Percentiles rank a stretch among this genome's conserved stretches.
These are phyloP conservation scores for Montifringilla adamsi DNA, from an alignment of 2,113 vertebrate species.

Conservation along the genomic window DNA sequence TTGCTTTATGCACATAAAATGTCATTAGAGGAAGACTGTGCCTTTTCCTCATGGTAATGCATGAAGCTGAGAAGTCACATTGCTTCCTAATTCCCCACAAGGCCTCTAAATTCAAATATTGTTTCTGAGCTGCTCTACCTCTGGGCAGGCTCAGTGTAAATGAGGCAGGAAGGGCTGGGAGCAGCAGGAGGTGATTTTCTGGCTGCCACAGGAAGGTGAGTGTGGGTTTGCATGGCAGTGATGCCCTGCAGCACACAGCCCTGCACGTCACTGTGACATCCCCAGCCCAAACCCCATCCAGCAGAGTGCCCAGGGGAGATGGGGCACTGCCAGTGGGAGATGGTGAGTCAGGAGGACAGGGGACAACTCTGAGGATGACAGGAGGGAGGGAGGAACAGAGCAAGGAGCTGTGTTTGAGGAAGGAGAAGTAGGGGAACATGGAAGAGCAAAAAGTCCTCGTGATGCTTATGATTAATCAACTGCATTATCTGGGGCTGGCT, in stretches of 20 bases:
- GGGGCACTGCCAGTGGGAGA: neutral
- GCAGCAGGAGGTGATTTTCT: neutral
- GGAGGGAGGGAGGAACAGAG: neutral
- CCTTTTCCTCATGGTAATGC: neutral
- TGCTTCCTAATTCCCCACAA: neutral
- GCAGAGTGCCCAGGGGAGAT: rapidly evolving
- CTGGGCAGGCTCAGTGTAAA: neutral
- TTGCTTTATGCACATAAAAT: neutral
- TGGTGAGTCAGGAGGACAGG: neutral
- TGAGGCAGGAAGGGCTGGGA: neutral
- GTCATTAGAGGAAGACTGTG: neutral
- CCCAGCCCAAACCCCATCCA: neutral
- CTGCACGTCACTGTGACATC: neutral
- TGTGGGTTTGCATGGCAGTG: neutral
- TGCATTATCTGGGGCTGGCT: neutral
- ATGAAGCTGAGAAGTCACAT: neutral
- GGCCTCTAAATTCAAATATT: neutral
- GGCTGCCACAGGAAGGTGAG: neutral
- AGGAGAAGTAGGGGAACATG: neutral
- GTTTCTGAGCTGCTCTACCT: neutral
- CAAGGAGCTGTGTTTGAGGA: neutral
- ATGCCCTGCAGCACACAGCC: neutral
- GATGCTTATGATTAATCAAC: neutral
- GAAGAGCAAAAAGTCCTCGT: rapidly evolving
- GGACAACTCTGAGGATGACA: neutral